Base-by-base conservation (phyloP, 2,797 vertebrate genomes). In the Buceros bicornis region DNA sequence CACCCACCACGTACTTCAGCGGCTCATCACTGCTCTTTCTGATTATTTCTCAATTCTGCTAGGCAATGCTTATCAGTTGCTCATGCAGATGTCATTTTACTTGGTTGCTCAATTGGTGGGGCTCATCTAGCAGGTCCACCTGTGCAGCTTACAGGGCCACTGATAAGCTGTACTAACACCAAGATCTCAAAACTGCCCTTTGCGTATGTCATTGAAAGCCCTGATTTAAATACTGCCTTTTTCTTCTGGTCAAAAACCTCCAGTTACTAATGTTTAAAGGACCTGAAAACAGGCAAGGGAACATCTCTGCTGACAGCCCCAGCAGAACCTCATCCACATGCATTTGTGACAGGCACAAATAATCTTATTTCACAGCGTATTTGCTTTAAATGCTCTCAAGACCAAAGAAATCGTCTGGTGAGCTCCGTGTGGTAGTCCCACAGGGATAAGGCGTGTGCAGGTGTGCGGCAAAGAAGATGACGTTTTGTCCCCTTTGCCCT, bases 131-230 rank as follows among this genome's bases (percentile, higher is more conserved):
- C 81, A 82, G 45, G 58, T 65, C 66, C 88, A 37, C 16, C 37
- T 71, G 69, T 71, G 22, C 53, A 70, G 57, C 43, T 86, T 48
- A 13, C 1, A 4, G 42, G 90, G 73, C 50, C 77, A 28, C 74
- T 94, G 82, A 80, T 93, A 92, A 94, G 60, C 71, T 91, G 45
- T 64, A 56, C 79, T 94, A 48, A 87, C 56, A 77, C 22, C 48
- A 48, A 60, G 20, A 40, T 89, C 45, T 85, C 42, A 91, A 65
- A 88, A 70, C 6, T 70, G 25, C 17, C 35, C 29, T 20, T 78
- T 53, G 31, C 4, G 6, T 26, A 2, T 8, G 50, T 86, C 29
- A 26, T 10, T 35, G 42, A 17, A 71, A 89, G 54, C 16, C 18
- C 47, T 58, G 47, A 69, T 76, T 62, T 7, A 93, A 89, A 45